phyloP scores from a whole-genome alignment of 2,888 invertebrate genomes.

The Sussaba pulchella region DNA sequence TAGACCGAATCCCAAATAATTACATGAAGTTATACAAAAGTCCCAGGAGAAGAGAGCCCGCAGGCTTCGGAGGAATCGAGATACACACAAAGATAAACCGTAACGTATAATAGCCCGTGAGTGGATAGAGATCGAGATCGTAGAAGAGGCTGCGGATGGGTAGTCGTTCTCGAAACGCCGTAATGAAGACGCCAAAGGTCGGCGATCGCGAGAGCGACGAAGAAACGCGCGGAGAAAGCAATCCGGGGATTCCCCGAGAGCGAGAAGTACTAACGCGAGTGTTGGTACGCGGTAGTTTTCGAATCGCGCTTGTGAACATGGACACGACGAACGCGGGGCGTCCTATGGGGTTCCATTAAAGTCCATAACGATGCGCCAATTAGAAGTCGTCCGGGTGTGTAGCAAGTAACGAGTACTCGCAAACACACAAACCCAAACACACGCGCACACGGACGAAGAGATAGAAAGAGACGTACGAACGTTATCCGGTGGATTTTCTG shows the following conservation, averaged over 20 bases:
- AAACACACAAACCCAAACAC: no score
- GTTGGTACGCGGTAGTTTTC: neutral
- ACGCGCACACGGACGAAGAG: no score
- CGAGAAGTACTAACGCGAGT: conserved; percentile 7
- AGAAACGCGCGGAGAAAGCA: no score
- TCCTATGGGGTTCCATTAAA: conserved; percentile 66
- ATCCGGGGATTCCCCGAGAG: conserved; percentile 4
- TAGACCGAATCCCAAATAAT: neutral
- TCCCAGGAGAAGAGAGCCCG: conserved; percentile 1
- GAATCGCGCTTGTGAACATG: conserved; percentile 18
- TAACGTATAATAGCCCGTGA: conserved; percentile 20
- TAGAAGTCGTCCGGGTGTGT: conserved; percentile 67
- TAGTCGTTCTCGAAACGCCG: neutral
- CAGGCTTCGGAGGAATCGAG: conserved; percentile 29
- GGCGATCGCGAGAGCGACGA: neutral
- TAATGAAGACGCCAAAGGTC: no score
- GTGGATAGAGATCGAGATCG: conserved; percentile 31
- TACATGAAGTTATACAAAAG: neutral
- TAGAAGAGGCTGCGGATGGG: conserved; percentile 18
- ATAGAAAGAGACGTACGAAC: no score
- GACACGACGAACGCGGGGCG: conserved; percentile 18
- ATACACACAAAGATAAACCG: conserved; percentile 44
- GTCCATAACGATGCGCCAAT: conserved; percentile 70
- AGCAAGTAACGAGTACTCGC: conserved; percentile 21
- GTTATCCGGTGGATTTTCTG: neutral